Percentiles rank a stretch among this genome's conserved stretches.
Conservation (phyloP, 2,797 vertebrate genomes). For the Ctenopoma kingsleyae region DNA sequence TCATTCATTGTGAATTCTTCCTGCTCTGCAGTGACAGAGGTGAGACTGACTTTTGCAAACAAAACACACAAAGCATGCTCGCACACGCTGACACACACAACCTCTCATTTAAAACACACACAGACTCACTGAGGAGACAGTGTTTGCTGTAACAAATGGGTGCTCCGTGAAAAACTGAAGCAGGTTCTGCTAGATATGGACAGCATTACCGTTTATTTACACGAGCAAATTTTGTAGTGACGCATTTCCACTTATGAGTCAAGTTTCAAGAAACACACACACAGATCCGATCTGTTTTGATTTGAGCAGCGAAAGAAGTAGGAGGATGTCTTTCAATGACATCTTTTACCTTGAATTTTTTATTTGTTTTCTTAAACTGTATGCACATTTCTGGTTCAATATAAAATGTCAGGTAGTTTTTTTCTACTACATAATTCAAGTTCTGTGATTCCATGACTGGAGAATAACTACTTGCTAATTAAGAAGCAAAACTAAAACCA, state of each 20-base stretch:
- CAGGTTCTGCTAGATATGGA: slow-evolving; percentile 17
- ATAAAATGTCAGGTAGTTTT: background rate
- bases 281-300: background rate
- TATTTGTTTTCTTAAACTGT: background rate
- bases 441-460: too few relatives aligned
- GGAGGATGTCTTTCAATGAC: background rate
- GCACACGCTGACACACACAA: slow-evolving; percentile 42
- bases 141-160: slow-evolving; percentile 36
- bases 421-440: background rate
- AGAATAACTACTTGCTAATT: background rate
- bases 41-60: slow-evolving; percentile 6
- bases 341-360: background rate
- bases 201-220: slow-evolving; percentile 26
- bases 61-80: slow-evolving; percentile 49
- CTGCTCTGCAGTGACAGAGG: background rate
- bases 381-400: background rate
- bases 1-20: slow-evolving; percentile 41
- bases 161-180: background rate
- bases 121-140: slow-evolving; percentile 26
- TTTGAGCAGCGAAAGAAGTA: background rate
- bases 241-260: background rate
- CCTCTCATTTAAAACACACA: slow-evolving; percentile 40
- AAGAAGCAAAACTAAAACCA: background rate
- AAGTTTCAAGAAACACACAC: background rate
- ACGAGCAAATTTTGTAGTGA: background rate